Base-by-base conservation (phyloP, 2,888 invertebrate species). In the Cephus pygmeus region DNA sequence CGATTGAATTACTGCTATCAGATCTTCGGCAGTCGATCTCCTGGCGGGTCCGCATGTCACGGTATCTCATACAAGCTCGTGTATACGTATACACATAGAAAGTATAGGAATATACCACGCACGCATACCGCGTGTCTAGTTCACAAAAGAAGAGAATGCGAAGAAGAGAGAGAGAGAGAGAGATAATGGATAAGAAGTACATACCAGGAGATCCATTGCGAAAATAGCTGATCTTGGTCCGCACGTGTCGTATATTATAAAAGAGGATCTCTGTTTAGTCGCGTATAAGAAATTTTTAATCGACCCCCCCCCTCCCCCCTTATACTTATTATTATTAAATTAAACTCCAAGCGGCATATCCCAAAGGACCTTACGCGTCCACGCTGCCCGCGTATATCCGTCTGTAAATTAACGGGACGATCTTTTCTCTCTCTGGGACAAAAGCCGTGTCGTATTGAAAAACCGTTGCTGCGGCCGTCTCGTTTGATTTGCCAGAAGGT, bases 1-100 rank as follows among this genome's bases (percentile, higher is more conserved):
- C 36, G 79, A 79, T 82, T 79, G 82, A 79, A 80, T 82, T 82
- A 82, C 82, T 79, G 79, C 82, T 82, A 81, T 82, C 81, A 75
- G 69, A 79, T 81, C 78, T 79, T 82, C 80, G 81, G 79, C 79
- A 81, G 81, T 69, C 68, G 68, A 34, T 56, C 69, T 79, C 79
- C 34, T 73, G 73, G 68, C 74, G 78, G 77, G 79, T 77, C 79
- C 79, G 80, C 80, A 77, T 80, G 81, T 78, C 81, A 77, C 77
- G 78, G 80, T 77, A 80, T 79, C 76, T 79, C 79, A 80, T 80
- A 77, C 79, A 76, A 77, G 69, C 76, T 76, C 33, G 34, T 76
- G 77, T 79, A 74, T 79, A 33, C 6, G 12, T 12, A 71, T 23
- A 71, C 12, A 33, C 31, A 12, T 1, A 34, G 2, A 34, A 6